Evolutionary conservation across 2,113 vertebrate species (phyloP).

Genomic region (Quiscalus mexicanus): DNA sequence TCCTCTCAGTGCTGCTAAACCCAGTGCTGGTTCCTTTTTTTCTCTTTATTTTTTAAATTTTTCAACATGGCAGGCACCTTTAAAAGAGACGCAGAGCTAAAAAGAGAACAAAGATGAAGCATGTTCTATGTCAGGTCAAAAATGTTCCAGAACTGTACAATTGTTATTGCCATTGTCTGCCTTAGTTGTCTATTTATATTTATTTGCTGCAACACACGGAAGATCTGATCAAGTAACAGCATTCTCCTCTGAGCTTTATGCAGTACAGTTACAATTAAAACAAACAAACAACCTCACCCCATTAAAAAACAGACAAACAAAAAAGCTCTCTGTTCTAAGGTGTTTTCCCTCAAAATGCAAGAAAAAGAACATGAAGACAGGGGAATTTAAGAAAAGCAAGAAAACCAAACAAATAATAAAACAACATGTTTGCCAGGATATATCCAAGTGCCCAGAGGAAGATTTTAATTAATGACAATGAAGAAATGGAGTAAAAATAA

Average conservation of each 20-base stretch:
- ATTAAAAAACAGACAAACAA: too few species aligned
- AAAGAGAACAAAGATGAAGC: not conserved
- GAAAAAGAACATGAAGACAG: not conserved
- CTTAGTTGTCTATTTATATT: not conserved
- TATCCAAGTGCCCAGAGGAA: not conserved
- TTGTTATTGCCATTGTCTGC: not conserved
- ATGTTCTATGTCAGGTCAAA: not conserved
- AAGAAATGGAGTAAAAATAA: not conserved
- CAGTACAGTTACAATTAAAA: not conserved
- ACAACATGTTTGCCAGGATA: not conserved
- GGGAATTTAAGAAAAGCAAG: not conserved
- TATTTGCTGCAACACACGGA: not conserved
- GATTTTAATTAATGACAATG: constrained; percentile 23
- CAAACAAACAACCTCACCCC: not conserved
- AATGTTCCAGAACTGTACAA: not conserved
- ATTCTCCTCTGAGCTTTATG: not conserved
- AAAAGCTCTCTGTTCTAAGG: not conserved
- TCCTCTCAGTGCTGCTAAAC: constrained; percentile 7
- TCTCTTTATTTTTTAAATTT: not conserved
- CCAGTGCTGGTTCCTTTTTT: not conserved
- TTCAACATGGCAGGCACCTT: not conserved
- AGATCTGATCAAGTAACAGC: not conserved
- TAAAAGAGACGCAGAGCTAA: not conserved
- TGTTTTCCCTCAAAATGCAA: not conserved
- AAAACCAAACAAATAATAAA: not conserved